Evolutionary conservation across 2,797 vertebrate species (phyloP), one percentile per base, ranked within the genome.

Genomic region (Pipistrellus pipistrellus): DNA sequence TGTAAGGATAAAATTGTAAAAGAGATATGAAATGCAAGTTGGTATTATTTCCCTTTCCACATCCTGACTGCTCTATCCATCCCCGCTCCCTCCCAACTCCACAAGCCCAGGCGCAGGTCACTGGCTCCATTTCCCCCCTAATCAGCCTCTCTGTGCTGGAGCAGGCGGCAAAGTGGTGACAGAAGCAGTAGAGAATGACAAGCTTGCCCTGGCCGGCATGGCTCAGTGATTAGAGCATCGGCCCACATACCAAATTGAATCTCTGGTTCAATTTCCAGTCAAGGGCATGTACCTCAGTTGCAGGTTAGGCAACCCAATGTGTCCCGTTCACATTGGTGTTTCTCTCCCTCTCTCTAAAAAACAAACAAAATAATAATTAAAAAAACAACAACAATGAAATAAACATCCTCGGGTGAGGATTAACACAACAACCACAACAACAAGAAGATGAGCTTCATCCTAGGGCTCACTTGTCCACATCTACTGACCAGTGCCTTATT

Each of bases 1-100:
- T 59, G 30, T 48, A 64, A 93, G n/a, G 51, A 35, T 75, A 44
- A 93, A 77, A 72, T 69, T 51, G 71, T 46, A 80, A 91, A 93
- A 91, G 10, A 76, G 32, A 21, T 88, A 10, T 41, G 48, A 71
- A 78, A 88, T 30, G 35, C 59, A 87, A 81, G 30, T 25, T 69
- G 4, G 30, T 27, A 35, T 64, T 48, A 32, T 86, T 66, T 25
- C 27, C 9, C 5, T 8, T 88, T 62, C 23, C 62, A 13, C 53
- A 85, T n/a, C 53, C 46, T 57, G 18, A 81, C 41, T 32, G 35
- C 14, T 71, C 59, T 81, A 15, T 73, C 27, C 46, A 44, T 17
- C 21, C 20, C 12, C 2, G 2, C 48, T 30, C 48, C 11, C 6
- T 53, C 48, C 68, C 48, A 14, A 23, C n/a, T 14, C 7, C 10